Percentiles rank a stretch among this genome's conserved stretches.
phyloP scores from a whole-genome alignment of 2,888 invertebrate genomes.

The Balanococcus diminutus region DNA sequence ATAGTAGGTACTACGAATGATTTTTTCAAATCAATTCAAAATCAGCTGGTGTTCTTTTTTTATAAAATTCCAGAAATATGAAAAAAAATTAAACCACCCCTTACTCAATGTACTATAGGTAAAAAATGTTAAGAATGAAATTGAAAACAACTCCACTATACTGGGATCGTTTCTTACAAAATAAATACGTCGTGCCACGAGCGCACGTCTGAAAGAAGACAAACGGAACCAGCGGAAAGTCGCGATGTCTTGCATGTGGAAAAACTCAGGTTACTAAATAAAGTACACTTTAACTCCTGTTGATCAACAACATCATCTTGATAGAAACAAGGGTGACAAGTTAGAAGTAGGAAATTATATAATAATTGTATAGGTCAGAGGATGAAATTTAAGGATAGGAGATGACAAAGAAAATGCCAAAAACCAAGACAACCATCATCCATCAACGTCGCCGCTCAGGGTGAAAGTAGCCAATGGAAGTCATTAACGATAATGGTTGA shows the following conservation, averaged over 20 bases:
- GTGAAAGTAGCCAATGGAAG: slow-evolving; percentile 42
- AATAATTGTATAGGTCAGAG: slow-evolving; percentile 4
- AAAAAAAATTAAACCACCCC: no score
- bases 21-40: no score
- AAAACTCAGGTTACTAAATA: background rate
- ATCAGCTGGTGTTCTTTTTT: no score
- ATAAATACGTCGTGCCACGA: background rate
- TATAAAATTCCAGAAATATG: no score
- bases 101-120: no score
- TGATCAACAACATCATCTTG: background rate
- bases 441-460: slow-evolving; percentile 16
- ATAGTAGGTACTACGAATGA: no score
- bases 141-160: no score
- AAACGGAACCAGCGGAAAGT: background rate
- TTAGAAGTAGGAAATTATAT: background rate
- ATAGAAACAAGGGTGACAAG: slow-evolving; percentile 2
- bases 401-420: slow-evolving; percentile 40
- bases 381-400: slow-evolving; percentile 20
- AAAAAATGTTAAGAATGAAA: no score
- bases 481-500: slow-evolving; percentile 46
- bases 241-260: background rate
- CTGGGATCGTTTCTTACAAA: no score
- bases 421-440: slow-evolving; percentile 22
- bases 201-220: background rate
- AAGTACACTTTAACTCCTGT: background rate